Conservation (phyloP, 2,797 vertebrate genomes). For the Rhodeus uyekii region DNA sequence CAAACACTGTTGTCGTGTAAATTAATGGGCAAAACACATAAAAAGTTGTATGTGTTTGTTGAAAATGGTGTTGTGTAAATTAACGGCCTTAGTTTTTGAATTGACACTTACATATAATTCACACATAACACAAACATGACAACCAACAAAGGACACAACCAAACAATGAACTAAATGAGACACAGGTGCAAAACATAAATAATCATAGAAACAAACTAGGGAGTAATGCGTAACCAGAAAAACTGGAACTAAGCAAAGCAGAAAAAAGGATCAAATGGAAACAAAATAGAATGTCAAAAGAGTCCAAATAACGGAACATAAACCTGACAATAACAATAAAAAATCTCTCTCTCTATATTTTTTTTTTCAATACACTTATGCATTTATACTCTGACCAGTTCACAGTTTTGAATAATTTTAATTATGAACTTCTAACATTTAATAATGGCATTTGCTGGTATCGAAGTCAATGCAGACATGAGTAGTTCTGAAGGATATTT, state of each 20-base stretch:
- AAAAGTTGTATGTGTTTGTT: not conserved
- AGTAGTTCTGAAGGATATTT: not conserved
- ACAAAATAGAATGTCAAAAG: not conserved
- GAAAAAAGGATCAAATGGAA: not conserved
- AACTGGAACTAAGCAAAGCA: not conserved
- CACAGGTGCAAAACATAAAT: not conserved
- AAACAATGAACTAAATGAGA: not conserved
- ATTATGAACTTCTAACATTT: not conserved
- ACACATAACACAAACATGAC: not conserved
- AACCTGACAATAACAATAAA: not conserved
- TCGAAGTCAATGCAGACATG: constrained; percentile 1
- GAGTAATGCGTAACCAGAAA: not conserved
- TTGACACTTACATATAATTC: not conserved
- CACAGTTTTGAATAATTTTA: not conserved
- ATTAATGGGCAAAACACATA: not conserved
- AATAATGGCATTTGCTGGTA: not conserved
- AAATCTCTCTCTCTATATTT: too few relatives aligned
- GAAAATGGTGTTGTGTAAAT: not conserved
- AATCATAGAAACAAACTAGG: not conserved
- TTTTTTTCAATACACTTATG: too few relatives aligned
- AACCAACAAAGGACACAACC: not conserved
- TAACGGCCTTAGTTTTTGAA: not conserved
- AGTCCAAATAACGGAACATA: not conserved
- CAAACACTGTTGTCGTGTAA: not conserved
- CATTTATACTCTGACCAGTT: not conserved